Conservation (phyloP, 2,113 vertebrate species). For the Crotalus horridus region DNA sequence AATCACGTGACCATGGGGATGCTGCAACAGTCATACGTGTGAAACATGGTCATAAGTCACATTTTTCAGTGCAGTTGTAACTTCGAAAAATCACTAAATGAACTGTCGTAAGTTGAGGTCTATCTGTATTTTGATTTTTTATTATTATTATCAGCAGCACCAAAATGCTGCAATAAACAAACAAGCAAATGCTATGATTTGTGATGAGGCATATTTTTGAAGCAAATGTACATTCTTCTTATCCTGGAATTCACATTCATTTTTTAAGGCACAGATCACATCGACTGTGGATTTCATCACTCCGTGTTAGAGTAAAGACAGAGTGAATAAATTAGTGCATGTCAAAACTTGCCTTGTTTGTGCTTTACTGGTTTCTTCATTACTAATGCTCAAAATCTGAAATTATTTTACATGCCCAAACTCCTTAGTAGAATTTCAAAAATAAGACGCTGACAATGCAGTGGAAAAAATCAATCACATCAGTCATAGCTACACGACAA, state of each 20-base stretch:
- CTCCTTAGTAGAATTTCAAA: slow-evolving; percentile 24
- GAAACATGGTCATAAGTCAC: not conserved
- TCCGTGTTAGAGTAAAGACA: not conserved
- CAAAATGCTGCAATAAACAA: not conserved
- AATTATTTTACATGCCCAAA: not conserved
- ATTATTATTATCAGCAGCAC: not conserved
- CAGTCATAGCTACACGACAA: not conserved
- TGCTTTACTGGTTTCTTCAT: slow-evolving; percentile 30
- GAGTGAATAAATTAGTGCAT: slow-evolving; percentile 14
- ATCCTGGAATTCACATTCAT: not conserved
- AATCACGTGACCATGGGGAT: not conserved
- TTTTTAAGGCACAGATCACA: no score
- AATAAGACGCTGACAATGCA: slow-evolving; percentile 8
- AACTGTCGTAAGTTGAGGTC: not conserved
- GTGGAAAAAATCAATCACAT: slow-evolving; percentile 32
- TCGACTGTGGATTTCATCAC: not conserved
- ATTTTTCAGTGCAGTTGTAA: not conserved
- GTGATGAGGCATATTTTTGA: not conserved
- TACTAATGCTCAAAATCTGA: slow-evolving; percentile 11
- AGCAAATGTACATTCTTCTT: not conserved
- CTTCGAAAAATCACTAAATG: not conserved
- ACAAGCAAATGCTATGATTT: not conserved
- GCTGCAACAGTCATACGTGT: not conserved
- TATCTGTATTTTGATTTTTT: not conserved
- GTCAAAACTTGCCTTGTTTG: slow-evolving; percentile 24